Conservation (phyloP, 2,113 vertebrate genomes). For the Gadus macrocephalus region DNA sequence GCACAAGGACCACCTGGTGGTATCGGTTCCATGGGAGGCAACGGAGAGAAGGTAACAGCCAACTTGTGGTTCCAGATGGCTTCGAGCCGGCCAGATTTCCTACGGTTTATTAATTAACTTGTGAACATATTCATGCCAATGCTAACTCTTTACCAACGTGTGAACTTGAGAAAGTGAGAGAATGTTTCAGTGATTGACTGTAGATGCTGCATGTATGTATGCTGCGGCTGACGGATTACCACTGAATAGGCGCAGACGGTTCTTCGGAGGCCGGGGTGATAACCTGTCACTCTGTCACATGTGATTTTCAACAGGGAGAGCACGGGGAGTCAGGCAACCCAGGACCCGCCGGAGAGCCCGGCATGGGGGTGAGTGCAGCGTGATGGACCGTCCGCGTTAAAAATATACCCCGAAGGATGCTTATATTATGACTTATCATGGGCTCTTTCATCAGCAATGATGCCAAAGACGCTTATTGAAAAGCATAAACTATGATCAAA, state of each 20-base stretch:
- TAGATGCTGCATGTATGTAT: not conserved
- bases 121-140: not conserved
- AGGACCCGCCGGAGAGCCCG: constrained; percentile 87
- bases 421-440: too few relatives aligned
- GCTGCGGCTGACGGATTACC: too few relatives aligned
- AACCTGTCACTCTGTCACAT: not conserved
- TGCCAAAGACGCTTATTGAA: too few relatives aligned
- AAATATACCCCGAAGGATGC: not conserved
- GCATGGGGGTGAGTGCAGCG: constrained; percentile 76
- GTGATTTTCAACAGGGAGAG: constrained; percentile 80
- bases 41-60: constrained; percentile 89
- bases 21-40: constrained; percentile 83
- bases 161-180: not conserved
- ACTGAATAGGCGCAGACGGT: not conserved
- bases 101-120: not conserved
- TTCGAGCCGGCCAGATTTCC: not conserved
- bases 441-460: too few relatives aligned
- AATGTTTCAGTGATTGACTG: not conserved
- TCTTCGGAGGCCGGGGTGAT: not conserved
- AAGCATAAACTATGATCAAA: too few relatives aligned
- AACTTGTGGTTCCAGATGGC: not conserved
- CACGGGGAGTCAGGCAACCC: constrained; percentile 94
- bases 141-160: not conserved
- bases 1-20: constrained; percentile 91
- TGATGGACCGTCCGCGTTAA: not conserved